Evolutionary conservation across 2,797 vertebrate species (phyloP).

Genomic region (Anguilla pacifica): DNA sequence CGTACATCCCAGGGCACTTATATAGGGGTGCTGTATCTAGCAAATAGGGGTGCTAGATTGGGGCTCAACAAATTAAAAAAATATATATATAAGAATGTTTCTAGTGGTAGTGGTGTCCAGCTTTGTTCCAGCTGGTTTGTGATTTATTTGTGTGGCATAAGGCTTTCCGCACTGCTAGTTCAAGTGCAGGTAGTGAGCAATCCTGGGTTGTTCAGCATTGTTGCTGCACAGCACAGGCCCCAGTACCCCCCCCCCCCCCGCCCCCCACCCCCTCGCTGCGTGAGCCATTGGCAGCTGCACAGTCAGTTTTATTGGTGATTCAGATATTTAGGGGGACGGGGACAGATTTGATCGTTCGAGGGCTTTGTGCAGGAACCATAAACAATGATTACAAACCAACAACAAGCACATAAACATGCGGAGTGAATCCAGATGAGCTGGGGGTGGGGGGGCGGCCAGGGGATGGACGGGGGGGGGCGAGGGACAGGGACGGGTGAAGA

Average conservation of each 20-base stretch:
- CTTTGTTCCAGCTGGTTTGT: background rate
- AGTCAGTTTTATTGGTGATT: constrained; percentile 16
- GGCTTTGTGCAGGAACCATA: constrained; percentile 22
- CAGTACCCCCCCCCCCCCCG: no score
- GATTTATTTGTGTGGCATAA: background rate
- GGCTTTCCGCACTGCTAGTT: background rate
- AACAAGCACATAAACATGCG: constrained; percentile 31
- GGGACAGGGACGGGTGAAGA: background rate
- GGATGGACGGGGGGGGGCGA: background rate
- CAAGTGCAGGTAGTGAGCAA: background rate
- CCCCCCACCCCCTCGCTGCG: background rate
- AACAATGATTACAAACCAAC: constrained; percentile 37
- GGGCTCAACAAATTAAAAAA: background rate
- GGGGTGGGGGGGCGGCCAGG: background rate
- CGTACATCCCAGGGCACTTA: no score
- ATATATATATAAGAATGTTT: background rate
- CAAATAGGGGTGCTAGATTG: background rate
- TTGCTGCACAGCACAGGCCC: no score
- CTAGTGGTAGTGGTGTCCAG: background rate
- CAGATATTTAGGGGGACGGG: constrained; percentile 3
- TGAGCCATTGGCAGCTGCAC: background rate
- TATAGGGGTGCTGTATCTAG: no score
- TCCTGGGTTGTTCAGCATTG: background rate
- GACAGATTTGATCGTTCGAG: constrained; percentile 33
- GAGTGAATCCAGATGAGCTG: constrained; percentile 31